Conservation (phyloP, 2,797 vertebrate species). For the Pelochelys cantorii region DNA sequence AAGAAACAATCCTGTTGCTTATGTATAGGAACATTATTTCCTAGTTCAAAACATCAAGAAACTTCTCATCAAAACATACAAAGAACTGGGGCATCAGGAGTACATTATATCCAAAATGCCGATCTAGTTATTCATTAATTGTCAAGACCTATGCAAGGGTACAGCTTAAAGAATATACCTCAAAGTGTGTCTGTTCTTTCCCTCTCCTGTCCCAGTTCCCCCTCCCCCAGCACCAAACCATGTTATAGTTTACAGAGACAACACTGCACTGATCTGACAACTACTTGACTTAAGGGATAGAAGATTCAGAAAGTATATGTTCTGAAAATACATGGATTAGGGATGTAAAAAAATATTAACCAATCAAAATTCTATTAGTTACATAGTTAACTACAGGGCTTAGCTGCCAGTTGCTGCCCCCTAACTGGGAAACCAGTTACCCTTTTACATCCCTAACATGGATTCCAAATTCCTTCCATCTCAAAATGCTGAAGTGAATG, state of each 20-base stretch:
- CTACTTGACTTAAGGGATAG: neutral
- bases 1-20: neutral
- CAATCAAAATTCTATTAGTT: too few species aligned
- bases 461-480: neutral
- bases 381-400: too few species aligned
- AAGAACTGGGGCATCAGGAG: slow-evolving; percentile 36
- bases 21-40: rapidly evolving
- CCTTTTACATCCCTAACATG: too few species aligned
- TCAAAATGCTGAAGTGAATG: neutral
- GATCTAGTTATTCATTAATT: slow-evolving; percentile 71
- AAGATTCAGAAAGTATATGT: neutral
- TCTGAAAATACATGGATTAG: neutral
- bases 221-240: neutral
- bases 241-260: neutral
- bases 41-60: neutral
- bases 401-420: too few species aligned
- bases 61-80: slow-evolving; percentile 22
- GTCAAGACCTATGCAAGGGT: neutral
- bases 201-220: neutral
- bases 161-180: neutral
- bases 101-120: slow-evolving; percentile 56
- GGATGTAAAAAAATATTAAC: too few species aligned
- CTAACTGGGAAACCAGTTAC: too few species aligned
- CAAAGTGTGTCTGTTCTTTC: rapidly evolving
- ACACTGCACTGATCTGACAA: slow-evolving; percentile 8